A percentile compares a stretch with the other conserved stretches of the same genome.
These are phyloP conservation scores for Agrotis exclamationis DNA, from an alignment of 2,888 invertebrate genomes.

Conservation along the genomic window DNA sequence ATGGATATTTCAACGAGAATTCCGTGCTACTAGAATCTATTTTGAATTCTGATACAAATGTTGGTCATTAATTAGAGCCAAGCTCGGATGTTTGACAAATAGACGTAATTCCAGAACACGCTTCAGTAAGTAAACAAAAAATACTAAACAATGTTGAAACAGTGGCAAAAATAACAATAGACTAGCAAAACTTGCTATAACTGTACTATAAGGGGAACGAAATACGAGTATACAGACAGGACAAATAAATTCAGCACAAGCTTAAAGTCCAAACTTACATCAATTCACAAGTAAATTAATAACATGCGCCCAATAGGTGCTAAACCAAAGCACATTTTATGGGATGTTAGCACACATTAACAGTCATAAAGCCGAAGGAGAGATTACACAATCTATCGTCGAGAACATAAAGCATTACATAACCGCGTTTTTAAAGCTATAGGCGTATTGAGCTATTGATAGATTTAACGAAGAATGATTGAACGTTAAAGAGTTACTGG, in stretches of 20 bases:
- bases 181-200: neutral
- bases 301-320: conserved; percentile 28
- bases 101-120: conserved; percentile 18
- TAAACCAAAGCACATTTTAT: conserved; percentile 58
- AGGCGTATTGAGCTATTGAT: conserved; percentile 76
- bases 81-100: conserved; percentile 23
- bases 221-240: neutral
- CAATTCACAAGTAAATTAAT: conserved; percentile 46
- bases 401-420: conserved; percentile 79
- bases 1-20: conserved; percentile 10
- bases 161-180: neutral
- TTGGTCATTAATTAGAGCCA: conserved; percentile 22
- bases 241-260: conserved; percentile 9
- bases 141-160: neutral
- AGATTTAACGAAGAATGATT: conserved; percentile 70
- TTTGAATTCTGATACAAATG: conserved; percentile 27
- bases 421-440: conserved; percentile 77
- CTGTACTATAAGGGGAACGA: neutral
- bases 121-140: conserved; percentile 24
- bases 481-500: conserved; percentile 61
- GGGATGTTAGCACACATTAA: conserved; percentile 70
- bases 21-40: conserved; percentile 28
- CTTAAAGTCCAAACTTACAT: conserved; percentile 14
- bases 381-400: conserved; percentile 75
- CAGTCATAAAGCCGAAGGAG: conserved; percentile 60